Evolutionary conservation across 2,797 vertebrate genomes (phyloP).

Genomic region (Girardinus metallicus): DNA sequence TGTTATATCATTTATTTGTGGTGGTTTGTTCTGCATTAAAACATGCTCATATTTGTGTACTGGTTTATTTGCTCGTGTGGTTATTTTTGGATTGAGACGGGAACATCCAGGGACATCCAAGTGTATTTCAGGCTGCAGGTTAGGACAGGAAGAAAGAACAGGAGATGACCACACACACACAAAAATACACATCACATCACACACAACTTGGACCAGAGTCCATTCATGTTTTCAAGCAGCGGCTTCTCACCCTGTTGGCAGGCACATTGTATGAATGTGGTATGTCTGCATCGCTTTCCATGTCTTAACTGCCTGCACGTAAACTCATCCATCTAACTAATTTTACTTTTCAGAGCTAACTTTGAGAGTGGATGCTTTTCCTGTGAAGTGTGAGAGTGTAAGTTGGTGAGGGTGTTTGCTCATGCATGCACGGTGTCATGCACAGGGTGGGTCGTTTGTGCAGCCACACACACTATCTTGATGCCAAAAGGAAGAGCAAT

Average conservation of each 20-base stretch:
- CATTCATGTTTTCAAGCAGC: constrained; percentile 50
- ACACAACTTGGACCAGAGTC: constrained; percentile 36
- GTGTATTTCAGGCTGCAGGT: constrained; percentile 54
- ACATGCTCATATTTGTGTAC: constrained; percentile 77
- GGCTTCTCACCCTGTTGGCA: constrained; percentile 54
- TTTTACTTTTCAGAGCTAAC: constrained; percentile 34
- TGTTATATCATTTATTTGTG: constrained; percentile 78
- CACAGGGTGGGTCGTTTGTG: constrained; percentile 71
- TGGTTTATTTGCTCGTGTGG: constrained; percentile 43
- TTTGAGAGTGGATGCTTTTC: constrained; percentile 42
- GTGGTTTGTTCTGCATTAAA: constrained; percentile 81
- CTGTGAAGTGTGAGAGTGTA: constrained; percentile 42
- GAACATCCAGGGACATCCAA: constrained; percentile 50
- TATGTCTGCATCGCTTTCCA: constrained; percentile 26
- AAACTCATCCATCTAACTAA: constrained; percentile 54
- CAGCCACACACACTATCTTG: constrained; percentile 60
- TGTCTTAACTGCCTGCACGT: constrained; percentile 57
- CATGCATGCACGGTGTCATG: constrained; percentile 58
- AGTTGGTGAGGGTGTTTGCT: constrained; percentile 11
- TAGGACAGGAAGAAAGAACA: constrained; percentile 57
- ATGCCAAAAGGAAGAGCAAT: constrained; percentile 83
- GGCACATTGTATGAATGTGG: constrained; percentile 63
- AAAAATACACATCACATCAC: constrained; percentile 27
- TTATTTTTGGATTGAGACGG: constrained; percentile 62
- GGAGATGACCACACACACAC: constrained; percentile 36